Percentiles rank a stretch among this genome's conserved stretches.
phyloP scores from a whole-genome alignment of 2,797 vertebrate species.

The Tauraco hartlaubi region DNA sequence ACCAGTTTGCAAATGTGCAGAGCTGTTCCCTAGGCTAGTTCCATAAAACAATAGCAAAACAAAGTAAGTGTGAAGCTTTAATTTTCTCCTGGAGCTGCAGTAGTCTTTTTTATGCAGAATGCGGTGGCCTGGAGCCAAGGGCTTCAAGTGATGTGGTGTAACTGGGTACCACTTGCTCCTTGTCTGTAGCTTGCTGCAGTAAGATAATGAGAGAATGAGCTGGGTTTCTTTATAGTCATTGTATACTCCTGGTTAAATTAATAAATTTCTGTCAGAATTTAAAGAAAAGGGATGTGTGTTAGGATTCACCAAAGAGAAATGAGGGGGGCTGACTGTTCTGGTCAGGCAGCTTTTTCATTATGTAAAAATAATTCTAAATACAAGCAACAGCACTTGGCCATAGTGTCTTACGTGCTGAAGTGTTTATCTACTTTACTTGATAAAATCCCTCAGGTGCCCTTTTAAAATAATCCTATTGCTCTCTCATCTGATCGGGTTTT shows the following conservation, averaged over 20 bases:
- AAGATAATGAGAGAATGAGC: neutral
- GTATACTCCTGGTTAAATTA: neutral
- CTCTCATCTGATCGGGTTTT: neutral
- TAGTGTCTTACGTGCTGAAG: neutral
- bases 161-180: neutral
- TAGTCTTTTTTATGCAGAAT: neutral
- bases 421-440: neutral
- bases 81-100: neutral
- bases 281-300: neutral
- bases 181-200: neutral
- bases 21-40: neutral
- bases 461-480: conserved; percentile 7
- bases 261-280: neutral
- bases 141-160: neutral
- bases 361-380: neutral
- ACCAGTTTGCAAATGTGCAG: neutral
- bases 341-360: neutral
- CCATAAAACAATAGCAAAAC: neutral
- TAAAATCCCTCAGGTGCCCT: neutral
- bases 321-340: neutral
- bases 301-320: neutral
- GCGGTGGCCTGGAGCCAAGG: conserved; percentile 1
- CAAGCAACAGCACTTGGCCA: neutral
- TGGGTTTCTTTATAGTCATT: neutral
- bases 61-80: neutral